Evolutionary conservation across 2,113 vertebrate species (phyloP).

Genomic region (Passer montanus): DNA sequence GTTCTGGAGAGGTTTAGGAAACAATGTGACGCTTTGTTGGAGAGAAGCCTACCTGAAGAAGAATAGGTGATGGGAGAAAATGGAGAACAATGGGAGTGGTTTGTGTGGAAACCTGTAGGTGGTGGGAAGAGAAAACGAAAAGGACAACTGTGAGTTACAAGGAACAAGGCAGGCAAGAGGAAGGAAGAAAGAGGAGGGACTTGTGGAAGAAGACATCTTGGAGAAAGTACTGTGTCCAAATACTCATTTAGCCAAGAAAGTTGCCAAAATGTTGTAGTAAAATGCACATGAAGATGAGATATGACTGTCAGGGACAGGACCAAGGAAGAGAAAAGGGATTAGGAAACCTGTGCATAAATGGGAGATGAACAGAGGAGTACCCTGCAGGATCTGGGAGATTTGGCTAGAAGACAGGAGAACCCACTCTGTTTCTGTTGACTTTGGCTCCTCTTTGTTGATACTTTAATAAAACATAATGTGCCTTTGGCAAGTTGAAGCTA

Average conservation of each 20-base stretch:
- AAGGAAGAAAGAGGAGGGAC: neutral
- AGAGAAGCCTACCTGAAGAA: neutral
- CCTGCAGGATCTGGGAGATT: neutral
- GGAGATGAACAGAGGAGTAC: neutral
- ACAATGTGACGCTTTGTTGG: neutral
- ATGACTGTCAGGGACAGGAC: neutral
- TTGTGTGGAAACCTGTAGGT: neutral
- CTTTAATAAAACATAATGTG: constrained; percentile 64
- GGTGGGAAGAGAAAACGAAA: neutral
- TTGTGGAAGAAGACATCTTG: neutral
- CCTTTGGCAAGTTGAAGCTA: constrained; percentile 52
- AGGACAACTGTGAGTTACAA: neutral
- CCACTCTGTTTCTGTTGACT: constrained; percentile 46
- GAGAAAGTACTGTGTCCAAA: neutral
- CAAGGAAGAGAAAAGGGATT: neutral
- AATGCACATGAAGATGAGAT: neutral
- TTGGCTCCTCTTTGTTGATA: constrained; percentile 45
- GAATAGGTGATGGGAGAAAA: neutral
- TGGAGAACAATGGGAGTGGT: neutral
- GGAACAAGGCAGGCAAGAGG: neutral
- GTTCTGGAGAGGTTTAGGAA: neutral
- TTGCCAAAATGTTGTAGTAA: neutral
- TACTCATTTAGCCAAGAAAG: neutral
- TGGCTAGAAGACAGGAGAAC: neutral
- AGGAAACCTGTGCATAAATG: neutral